Evolutionary conservation across 2,797 vertebrate genomes (phyloP).

Genomic region (Leuciscus waleckii): DNA sequence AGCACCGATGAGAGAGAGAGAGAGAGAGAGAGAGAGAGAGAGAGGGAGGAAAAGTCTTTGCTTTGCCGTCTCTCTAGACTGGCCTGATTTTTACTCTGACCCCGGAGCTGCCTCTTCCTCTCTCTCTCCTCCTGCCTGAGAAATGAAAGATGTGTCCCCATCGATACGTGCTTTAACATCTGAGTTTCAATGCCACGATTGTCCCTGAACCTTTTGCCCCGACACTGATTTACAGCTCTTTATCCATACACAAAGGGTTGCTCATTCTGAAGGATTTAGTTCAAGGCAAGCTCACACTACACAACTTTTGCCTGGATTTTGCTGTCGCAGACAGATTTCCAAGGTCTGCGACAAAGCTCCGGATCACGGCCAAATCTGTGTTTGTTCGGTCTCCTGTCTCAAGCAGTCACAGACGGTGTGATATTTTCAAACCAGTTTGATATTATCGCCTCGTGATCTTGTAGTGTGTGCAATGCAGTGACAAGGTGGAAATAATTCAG

Average conservation of each 20-base stretch:
- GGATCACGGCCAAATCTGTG: neutral
- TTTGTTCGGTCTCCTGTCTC: neutral
- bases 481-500: neutral
- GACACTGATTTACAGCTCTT: constrained; percentile 56
- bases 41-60: neutral
- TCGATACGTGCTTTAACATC: constrained; percentile 19
- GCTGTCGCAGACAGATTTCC: neutral
- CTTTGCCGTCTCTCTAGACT: neutral
- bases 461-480: neutral
- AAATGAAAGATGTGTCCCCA: constrained; percentile 50
- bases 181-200: constrained; percentile 44
- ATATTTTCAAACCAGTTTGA: neutral
- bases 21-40: constrained; percentile 52
- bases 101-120: neutral
- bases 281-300: neutral
- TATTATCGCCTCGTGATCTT: neutral
- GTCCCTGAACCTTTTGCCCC: constrained; percentile 48
- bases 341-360: neutral
- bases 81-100: constrained; percentile 14
- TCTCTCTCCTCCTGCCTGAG: constrained; percentile 18
- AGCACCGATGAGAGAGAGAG: constrained; percentile 43
- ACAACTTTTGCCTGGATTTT: neutral
- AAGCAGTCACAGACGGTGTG: neutral
- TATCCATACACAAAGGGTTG: constrained; percentile 49
- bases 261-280: neutral